These are phyloP conservation scores for Hirundichthys speculiger DNA, from an alignment of 2,113 vertebrate genomes.

Conservation along the genomic window DNA sequence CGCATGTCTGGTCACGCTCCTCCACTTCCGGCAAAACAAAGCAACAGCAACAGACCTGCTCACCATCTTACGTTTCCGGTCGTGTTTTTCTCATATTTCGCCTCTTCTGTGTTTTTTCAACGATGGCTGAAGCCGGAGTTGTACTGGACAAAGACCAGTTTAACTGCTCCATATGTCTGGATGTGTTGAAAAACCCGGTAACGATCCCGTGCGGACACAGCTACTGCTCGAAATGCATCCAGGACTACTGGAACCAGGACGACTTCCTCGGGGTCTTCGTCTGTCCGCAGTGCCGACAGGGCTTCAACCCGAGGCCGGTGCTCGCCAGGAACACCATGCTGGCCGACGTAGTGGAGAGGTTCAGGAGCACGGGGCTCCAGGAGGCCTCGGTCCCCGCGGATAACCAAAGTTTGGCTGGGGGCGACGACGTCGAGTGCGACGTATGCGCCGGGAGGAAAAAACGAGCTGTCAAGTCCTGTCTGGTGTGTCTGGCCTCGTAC, in stretches of 20 bases:
- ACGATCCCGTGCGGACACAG: slow-evolving; percentile 83
- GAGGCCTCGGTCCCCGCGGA: background rate
- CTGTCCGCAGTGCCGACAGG: slow-evolving; percentile 81
- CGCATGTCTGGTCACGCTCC: no score
- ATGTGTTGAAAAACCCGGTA: slow-evolving; percentile 74
- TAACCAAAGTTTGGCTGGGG: slow-evolving; percentile 53
- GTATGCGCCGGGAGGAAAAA: slow-evolving; percentile 91
- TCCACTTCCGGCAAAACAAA: slow-evolving; percentile 71
- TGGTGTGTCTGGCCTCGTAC: slow-evolving; percentile 95
- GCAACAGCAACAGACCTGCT: background rate
- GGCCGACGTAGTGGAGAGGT: slow-evolving; percentile 80
- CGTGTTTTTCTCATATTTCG: slow-evolving; percentile 9
- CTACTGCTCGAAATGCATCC: slow-evolving; percentile 78
- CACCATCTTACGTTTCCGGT: background rate
- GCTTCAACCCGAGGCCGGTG: slow-evolving; percentile 76
- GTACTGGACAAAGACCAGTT: slow-evolving; percentile 80
- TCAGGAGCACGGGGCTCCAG: slow-evolving; percentile 62
- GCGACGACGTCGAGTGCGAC: slow-evolving; percentile 83
- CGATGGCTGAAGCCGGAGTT: slow-evolving; percentile 78
- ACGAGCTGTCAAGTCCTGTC: slow-evolving; percentile 90
- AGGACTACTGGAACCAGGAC: slow-evolving; percentile 81
- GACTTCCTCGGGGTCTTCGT: slow-evolving; percentile 71
- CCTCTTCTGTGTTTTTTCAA: background rate
- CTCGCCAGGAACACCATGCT: slow-evolving; percentile 80
- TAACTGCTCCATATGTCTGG: slow-evolving; percentile 82